Evolutionary conservation across 2,888 invertebrate species (phyloP).

Genomic region (Lasioglossum lativentre): DNA sequence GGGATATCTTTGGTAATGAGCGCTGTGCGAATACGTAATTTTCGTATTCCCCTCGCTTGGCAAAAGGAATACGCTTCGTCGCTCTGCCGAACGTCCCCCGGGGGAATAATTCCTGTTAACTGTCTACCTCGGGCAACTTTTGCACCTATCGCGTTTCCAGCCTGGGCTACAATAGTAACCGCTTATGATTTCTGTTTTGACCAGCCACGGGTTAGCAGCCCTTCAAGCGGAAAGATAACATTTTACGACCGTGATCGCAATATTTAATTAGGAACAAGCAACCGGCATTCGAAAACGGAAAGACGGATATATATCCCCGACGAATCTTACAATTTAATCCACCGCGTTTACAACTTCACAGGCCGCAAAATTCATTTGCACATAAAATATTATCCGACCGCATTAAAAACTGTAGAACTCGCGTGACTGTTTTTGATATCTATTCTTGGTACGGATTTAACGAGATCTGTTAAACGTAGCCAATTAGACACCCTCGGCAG

Average conservation of each 20-base stretch:
- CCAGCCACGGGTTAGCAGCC: background rate
- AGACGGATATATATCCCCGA: background rate
- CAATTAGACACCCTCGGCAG: background rate
- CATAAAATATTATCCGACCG: background rate
- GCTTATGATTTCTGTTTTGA: slow-evolving; percentile 42
- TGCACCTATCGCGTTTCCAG: slow-evolving; percentile 44
- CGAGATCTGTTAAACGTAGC: background rate
- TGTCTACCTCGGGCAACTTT: slow-evolving; percentile 40
- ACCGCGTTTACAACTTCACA: background rate
- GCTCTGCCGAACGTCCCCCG: slow-evolving; percentile 38
- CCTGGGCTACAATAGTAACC: slow-evolving; percentile 37
- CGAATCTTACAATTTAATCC: background rate
- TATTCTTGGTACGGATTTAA: background rate
- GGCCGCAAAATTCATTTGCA: background rate
- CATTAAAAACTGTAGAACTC: background rate
- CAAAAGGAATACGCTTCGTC: slow-evolving; percentile 46
- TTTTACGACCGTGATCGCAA: background rate
- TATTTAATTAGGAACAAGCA: background rate
- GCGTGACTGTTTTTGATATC: background rate
- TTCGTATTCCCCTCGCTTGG: slow-evolving; percentile 53
- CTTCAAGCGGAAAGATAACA: background rate
- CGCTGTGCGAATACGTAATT: slow-evolving; percentile 67
- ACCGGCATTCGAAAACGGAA: background rate
- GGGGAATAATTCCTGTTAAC: slow-evolving; percentile 60
- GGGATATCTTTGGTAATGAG: slow-evolving; percentile 65